Conservation (phyloP, 2,888 invertebrate species). For the Troides helena region DNA sequence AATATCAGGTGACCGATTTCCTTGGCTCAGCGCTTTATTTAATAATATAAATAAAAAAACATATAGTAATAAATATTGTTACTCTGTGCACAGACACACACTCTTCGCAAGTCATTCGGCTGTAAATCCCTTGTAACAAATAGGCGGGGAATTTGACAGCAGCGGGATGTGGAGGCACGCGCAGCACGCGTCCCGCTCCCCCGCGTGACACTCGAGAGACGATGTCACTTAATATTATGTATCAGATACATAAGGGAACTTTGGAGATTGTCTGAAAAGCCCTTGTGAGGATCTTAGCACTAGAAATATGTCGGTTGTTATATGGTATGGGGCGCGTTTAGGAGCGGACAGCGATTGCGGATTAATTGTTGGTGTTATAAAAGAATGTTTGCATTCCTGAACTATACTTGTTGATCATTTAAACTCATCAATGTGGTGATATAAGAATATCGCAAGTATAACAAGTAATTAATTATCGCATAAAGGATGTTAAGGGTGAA, state of each 20-base stretch:
- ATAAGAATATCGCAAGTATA: no score
- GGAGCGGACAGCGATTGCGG: constrained; percentile 1
- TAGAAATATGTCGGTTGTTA: constrained; percentile 17
- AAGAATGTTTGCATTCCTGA: no score
- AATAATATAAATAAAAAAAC: no score
- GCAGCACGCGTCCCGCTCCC: not conserved
- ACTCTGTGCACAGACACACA: not conserved
- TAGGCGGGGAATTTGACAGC: constrained; percentile 26
- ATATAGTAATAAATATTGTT: not conserved
- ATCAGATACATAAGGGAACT: constrained; percentile 29
- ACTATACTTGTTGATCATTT: no score
- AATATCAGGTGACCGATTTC: no score
- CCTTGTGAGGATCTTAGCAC: constrained; percentile 16
- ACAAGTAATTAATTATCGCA: no score
- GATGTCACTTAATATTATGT: constrained; percentile 28
- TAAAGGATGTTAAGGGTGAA: no score
- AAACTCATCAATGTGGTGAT: no score
- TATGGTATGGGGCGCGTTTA: not conserved
- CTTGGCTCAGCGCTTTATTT: no score
- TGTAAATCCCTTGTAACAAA: constrained; percentile 26
- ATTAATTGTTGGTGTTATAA: not conserved
- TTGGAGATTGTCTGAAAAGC: constrained; percentile 22
- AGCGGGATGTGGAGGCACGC: constrained; percentile 25
- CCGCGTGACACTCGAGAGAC: constrained; percentile 18
- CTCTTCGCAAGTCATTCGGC: not conserved